Percentiles rank a stretch among this genome's conserved stretches.
Evolutionary conservation across 2,113 vertebrate species (phyloP).

Genomic region (Mesocricetus auratus): DNA sequence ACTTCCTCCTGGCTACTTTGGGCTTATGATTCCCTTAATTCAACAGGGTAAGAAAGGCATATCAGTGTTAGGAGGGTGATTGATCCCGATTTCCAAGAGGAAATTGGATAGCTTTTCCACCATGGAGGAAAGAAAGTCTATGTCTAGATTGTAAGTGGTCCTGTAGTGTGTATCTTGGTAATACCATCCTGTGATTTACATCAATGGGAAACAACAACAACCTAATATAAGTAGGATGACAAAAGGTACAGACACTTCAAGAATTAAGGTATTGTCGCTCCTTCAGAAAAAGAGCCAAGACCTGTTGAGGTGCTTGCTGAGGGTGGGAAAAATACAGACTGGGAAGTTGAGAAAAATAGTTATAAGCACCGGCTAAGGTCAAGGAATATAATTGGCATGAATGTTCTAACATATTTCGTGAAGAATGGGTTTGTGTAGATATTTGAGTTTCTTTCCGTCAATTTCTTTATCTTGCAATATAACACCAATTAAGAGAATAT

Average conservation of each 20-base stretch:
- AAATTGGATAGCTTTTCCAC: neutral
- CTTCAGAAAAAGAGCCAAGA: neutral
- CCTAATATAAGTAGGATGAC: neutral
- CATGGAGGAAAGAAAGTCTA: neutral
- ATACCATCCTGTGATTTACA: neutral
- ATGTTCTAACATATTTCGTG: neutral
- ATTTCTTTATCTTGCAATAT: neutral
- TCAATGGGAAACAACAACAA: neutral
- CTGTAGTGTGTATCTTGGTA: neutral
- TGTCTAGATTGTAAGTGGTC: neutral
- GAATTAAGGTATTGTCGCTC: neutral
- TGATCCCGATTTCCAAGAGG: neutral
- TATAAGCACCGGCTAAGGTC: neutral
- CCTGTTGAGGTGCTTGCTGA: neutral
- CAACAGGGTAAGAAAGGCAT: neutral
- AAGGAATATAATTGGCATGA: neutral
- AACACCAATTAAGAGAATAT: neutral
- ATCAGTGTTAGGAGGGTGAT: neutral
- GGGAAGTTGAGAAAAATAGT: neutral
- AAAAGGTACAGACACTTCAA: neutral
- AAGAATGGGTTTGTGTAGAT: neutral
- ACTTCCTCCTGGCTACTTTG: neutral
- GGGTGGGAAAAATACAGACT: neutral
- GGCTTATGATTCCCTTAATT: neutral
- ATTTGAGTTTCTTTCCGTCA: neutral